These are phyloP conservation scores for Acanthosepion pharaonis DNA, from an alignment of 2,888 invertebrate genomes.

Conservation along the genomic window DNA sequence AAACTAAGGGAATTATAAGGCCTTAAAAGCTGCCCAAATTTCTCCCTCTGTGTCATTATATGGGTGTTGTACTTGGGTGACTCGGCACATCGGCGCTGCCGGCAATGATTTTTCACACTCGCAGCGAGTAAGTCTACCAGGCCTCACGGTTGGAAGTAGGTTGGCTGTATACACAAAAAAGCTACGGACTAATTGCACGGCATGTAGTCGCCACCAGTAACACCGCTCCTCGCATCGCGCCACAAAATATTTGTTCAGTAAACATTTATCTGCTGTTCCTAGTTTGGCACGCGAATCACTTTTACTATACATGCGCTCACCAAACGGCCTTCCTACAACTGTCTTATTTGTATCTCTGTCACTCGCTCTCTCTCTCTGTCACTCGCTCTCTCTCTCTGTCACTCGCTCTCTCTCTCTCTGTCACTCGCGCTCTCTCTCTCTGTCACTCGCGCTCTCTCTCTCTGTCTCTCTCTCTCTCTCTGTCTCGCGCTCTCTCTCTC, in stretches of 20 bases:
- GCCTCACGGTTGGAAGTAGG: background rate
- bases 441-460: too few species aligned
- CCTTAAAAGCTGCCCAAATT: background rate
- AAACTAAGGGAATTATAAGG: background rate
- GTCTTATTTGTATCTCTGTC: too few species aligned
- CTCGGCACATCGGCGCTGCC: background rate
- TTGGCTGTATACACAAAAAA: background rate
- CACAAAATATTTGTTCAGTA: background rate
- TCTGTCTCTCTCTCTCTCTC: too few species aligned
- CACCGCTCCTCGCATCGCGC: background rate
- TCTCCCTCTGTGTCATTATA: background rate
- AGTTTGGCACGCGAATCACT: background rate
- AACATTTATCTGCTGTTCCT: background rate
- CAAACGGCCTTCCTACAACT: too few species aligned
- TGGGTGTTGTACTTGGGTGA: background rate
- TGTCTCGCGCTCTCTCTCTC: too few species aligned
- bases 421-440: too few species aligned
- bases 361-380: too few species aligned
- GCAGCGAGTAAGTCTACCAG: background rate
- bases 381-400: too few species aligned
- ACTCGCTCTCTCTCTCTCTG: too few species aligned
- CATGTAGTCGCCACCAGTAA: background rate
- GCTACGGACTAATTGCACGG: slow-evolving; percentile 20
- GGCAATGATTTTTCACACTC: background rate
- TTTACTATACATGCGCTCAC: background rate